phyloP scores from a whole-genome alignment of 2,797 vertebrate genomes.

The Chromobotia macracanthus region DNA sequence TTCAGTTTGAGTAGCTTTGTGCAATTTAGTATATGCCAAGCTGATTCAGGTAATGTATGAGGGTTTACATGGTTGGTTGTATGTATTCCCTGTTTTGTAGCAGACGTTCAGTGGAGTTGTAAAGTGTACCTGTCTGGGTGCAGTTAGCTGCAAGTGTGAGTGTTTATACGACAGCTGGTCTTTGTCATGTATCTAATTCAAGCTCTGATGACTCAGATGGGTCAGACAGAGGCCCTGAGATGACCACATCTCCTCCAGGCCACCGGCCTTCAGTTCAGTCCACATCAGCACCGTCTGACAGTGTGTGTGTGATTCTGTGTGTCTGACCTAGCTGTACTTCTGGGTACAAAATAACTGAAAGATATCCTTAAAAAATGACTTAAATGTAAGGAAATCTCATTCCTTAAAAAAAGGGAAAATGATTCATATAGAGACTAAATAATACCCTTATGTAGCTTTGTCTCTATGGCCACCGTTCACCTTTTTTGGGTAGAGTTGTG shows the following conservation, averaged over 20 bases:
- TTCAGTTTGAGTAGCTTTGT: not conserved
- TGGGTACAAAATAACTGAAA: too few species aligned
- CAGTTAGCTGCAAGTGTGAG: conserved; percentile 27
- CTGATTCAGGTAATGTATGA: not conserved
- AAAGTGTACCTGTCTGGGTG: conserved; percentile 24
- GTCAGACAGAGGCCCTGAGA: conserved; percentile 51
- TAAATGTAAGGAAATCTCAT: too few species aligned
- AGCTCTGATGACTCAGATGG: conserved; percentile 61
- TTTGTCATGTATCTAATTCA: conserved; percentile 55
- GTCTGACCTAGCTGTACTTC: too few species aligned
- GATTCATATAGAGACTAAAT: too few species aligned
- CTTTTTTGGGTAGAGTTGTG: too few species aligned
- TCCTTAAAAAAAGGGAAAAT: too few species aligned
- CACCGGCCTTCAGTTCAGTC: conserved; percentile 38
- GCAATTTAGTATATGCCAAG: conserved; percentile 2
- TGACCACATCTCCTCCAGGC: conserved; percentile 38
- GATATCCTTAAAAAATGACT: too few species aligned
- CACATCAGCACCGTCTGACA: conserved; percentile 9
- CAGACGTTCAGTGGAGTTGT: not conserved
- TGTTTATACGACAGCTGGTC: conserved; percentile 36
- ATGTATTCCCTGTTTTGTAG: conserved; percentile 4
- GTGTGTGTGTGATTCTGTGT: not conserved
- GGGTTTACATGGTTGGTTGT: conserved; percentile 4
- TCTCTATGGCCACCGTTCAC: too few species aligned
- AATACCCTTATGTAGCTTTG: too few species aligned